phyloP scores from a whole-genome alignment of 2,113 vertebrate species.

The Irena cyanogastra region DNA sequence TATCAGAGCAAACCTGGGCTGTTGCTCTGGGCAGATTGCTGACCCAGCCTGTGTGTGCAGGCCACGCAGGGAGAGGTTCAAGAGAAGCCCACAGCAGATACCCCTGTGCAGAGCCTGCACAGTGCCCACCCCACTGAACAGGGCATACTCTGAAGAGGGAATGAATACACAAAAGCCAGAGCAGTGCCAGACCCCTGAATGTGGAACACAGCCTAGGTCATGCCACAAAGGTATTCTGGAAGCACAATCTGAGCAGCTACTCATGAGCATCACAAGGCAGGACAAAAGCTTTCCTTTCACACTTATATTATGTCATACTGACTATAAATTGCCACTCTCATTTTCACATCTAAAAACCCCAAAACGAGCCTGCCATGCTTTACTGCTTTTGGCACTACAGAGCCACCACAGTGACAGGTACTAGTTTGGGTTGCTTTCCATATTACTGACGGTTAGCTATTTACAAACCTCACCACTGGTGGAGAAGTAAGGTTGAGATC shows the following conservation, averaged over 20 bases:
- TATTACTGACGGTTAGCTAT: neutral
- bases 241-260: neutral
- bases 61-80: neutral
- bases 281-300: neutral
- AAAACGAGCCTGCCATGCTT: neutral
- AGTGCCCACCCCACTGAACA: neutral
- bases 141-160: neutral
- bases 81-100: neutral
- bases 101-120: neutral
- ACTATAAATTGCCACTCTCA: neutral
- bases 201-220: neutral
- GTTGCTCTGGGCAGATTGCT: neutral
- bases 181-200: rapidly evolving
- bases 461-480: neutral
- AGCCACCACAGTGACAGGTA: neutral
- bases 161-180: neutral
- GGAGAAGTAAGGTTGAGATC: neutral
- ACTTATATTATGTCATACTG: neutral
- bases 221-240: neutral
- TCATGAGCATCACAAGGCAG: neutral
- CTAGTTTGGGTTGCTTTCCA: neutral
- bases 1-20: neutral
- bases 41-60: neutral
- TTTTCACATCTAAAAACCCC: neutral
- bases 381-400: neutral